These are phyloP conservation scores for Cardinalis cardinalis DNA, from an alignment of 2,113 vertebrate species.

Conservation along the genomic window DNA sequence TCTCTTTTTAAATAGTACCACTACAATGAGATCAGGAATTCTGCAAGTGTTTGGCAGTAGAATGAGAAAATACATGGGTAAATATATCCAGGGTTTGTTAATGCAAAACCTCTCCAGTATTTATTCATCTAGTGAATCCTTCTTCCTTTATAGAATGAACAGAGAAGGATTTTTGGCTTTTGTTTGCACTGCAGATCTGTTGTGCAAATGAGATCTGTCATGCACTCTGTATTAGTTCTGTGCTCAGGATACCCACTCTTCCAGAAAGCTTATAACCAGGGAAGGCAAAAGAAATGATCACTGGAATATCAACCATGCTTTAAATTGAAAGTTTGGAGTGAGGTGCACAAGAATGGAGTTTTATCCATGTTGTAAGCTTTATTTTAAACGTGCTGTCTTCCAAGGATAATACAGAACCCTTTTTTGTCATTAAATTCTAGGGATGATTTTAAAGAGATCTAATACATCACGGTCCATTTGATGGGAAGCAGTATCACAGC, in stretches of 20 bases:
- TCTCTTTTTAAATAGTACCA: neutral
- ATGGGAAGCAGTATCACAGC: neutral
- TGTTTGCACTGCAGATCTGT: slow-evolving; percentile 3
- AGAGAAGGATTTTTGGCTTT: neutral
- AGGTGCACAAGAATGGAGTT: neutral
- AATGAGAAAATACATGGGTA: neutral
- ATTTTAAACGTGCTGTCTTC: neutral
- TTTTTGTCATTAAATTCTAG: neutral
- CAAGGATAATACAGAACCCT: neutral
- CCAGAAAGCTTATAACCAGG: slow-evolving; percentile 34
- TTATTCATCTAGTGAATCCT: neutral
- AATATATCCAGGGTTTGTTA: neutral
- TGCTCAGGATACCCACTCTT: neutral
- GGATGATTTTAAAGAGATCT: neutral
- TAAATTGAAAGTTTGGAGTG: neutral
- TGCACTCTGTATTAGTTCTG: neutral
- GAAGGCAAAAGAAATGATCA: neutral
- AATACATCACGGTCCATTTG: neutral
- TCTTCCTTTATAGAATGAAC: neutral
- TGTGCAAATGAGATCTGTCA: slow-evolving; percentile 34
- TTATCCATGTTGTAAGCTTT: neutral
- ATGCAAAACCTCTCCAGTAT: neutral
- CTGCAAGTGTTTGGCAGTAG: neutral
- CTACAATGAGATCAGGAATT: neutral
- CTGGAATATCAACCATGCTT: neutral